Percentiles rank a stretch among this genome's conserved stretches.
Evolutionary conservation across 2,113 vertebrate genomes (phyloP).

Genomic region (Donacobius atricapilla): DNA sequence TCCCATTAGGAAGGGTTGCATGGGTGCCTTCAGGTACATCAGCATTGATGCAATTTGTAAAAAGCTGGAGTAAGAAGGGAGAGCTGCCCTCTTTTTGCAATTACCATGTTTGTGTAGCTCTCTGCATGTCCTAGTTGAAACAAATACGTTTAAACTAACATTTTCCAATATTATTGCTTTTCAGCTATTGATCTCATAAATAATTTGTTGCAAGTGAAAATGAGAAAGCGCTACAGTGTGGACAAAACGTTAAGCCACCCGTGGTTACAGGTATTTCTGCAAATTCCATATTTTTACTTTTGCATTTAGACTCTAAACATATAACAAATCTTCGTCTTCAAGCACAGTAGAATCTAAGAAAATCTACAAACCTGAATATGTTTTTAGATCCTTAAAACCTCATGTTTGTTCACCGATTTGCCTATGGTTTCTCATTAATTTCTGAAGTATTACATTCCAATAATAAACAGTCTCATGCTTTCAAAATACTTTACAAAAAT

Average conservation of each 20-base stretch:
- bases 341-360: not conserved
- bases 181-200: conserved; percentile 96
- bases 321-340: not conserved
- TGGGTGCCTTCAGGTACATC: not conserved
- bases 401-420: not conserved
- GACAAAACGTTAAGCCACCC: conserved; percentile 97
- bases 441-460: not conserved
- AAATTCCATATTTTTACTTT: not conserved
- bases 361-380: not conserved
- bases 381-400: not conserved
- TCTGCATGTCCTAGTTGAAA: not conserved
- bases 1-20: not conserved
- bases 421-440: not conserved
- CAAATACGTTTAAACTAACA: not conserved
- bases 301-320: not conserved
- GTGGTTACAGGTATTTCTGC: conserved; percentile 89
- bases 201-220: conserved; percentile 98
- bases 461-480: not conserved
- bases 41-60: not conserved
- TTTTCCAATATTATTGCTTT: conserved; percentile 61
- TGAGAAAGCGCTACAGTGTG: conserved; percentile 96
- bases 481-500: not conserved
- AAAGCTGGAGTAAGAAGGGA: not conserved
- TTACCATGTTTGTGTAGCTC: not conserved
- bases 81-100: not conserved